Evolutionary conservation across 2,797 vertebrate genomes (phyloP).

Genomic region (Peromyscus nudipes): DNA sequence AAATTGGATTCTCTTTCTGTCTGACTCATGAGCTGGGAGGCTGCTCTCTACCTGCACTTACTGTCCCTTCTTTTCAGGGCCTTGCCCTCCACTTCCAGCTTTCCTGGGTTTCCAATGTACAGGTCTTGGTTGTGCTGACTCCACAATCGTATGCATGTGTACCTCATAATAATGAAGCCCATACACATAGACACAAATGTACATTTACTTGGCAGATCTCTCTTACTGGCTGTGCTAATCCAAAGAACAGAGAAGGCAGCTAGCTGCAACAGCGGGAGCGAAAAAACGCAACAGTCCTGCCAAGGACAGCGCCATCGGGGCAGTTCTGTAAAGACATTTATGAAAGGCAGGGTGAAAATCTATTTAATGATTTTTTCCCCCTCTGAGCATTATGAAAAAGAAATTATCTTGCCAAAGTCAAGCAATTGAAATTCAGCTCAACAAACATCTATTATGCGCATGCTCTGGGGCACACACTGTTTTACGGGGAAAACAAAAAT

Average conservation of each 20-base stretch:
- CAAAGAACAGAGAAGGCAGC: not conserved
- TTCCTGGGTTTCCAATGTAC: not conserved
- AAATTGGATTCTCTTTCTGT: too few relatives aligned
- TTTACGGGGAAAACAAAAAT: constrained; percentile 66
- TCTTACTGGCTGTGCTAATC: not conserved
- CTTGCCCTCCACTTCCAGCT: not conserved
- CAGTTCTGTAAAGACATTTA: constrained; percentile 59
- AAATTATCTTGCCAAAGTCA: constrained; percentile 76
- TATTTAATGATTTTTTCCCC: constrained; percentile 71
- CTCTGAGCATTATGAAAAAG: constrained; percentile 63
- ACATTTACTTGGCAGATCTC: not conserved
- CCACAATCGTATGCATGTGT: not conserved
- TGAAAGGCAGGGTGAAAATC: constrained; percentile 75
- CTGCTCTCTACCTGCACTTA: not conserved
- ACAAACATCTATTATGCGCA: constrained; percentile 44
- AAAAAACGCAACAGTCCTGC: constrained; percentile 1
- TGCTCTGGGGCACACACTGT: not conserved
- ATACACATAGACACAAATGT: too few relatives aligned
- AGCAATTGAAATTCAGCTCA: constrained; percentile 80
- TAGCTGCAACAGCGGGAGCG: not conserved
- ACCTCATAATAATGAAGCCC: not conserved
- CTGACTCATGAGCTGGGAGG: too few relatives aligned
- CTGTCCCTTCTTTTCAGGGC: not conserved
- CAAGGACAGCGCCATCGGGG: constrained; percentile 70
- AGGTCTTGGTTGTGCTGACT: not conserved